Conservation (phyloP, 2,113 vertebrate genomes). For the Odontophorus gujanensis region DNA sequence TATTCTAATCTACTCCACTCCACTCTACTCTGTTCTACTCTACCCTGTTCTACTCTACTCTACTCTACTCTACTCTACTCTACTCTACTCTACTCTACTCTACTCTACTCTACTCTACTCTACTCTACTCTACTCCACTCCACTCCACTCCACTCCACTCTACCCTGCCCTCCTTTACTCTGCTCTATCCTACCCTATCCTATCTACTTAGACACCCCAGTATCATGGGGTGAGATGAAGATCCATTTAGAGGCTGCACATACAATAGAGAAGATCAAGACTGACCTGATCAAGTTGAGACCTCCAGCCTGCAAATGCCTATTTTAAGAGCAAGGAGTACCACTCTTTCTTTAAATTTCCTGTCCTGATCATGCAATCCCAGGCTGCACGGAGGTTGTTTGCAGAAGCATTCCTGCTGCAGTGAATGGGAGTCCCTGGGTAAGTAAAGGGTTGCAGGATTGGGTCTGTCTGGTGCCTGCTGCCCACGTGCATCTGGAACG, state of each 20-base stretch:
- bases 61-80: no score
- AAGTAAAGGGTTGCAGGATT: background rate
- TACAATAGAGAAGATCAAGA: background rate
- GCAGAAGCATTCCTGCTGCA: background rate
- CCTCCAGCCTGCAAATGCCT: background rate
- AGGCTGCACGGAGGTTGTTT: background rate
- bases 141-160: no score
- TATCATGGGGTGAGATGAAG: background rate
- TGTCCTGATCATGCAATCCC: background rate
- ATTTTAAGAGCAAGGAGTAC: background rate
- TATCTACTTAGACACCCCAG: background rate
- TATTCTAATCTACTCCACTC: no score
- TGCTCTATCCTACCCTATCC: no score
- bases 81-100: no score
- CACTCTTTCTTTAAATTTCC: background rate
- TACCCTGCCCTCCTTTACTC: no score
- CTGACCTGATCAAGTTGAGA: background rate
- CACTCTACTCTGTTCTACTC: no score
- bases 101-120: no score
- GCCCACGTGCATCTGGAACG: background rate
- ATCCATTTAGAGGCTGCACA: background rate
- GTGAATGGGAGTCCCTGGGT: rapidly evolving
- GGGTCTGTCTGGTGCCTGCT: background rate
- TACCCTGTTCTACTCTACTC: no score
- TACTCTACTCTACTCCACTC: no score